Conservation (phyloP, 2,113 vertebrate genomes). For the Microcebus tavaratra region DNA sequence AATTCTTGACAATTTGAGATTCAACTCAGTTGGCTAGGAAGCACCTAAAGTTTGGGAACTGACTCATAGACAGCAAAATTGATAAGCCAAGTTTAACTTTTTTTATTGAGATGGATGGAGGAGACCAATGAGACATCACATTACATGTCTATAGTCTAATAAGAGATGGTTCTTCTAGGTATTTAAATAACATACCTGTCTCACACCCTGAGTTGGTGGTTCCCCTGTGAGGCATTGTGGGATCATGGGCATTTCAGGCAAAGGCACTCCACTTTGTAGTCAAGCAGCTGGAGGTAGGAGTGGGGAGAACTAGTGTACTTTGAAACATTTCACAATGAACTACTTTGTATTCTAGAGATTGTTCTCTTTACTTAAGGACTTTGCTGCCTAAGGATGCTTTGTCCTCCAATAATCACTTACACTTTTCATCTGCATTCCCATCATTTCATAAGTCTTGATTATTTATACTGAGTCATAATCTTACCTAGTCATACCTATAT, state of each 20-base stretch:
- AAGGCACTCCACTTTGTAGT: neutral
- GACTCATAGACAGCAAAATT: neutral
- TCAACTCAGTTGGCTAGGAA: neutral
- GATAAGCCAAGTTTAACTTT: neutral
- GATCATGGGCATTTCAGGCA: neutral
- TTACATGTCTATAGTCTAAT: neutral
- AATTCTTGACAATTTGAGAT: neutral
- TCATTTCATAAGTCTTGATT: neutral
- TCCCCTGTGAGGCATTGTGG: neutral
- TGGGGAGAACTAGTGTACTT: neutral
- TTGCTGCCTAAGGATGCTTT: neutral
- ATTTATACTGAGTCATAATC: neutral
- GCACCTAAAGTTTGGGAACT: neutral
- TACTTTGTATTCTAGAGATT: neutral
- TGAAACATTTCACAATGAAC: neutral
- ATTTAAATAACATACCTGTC: neutral
- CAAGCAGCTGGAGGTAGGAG: neutral
- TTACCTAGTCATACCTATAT: neutral
- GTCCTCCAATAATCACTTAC: neutral
- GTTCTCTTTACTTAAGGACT: neutral
- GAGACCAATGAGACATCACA: neutral
- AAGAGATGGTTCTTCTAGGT: neutral
- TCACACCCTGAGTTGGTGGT: neutral
- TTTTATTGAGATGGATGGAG: neutral
- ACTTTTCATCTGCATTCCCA: slow-evolving; percentile 6